Base-by-base conservation (phyloP, 2,797 vertebrate species). In the Fistularia tabacaria region DNA sequence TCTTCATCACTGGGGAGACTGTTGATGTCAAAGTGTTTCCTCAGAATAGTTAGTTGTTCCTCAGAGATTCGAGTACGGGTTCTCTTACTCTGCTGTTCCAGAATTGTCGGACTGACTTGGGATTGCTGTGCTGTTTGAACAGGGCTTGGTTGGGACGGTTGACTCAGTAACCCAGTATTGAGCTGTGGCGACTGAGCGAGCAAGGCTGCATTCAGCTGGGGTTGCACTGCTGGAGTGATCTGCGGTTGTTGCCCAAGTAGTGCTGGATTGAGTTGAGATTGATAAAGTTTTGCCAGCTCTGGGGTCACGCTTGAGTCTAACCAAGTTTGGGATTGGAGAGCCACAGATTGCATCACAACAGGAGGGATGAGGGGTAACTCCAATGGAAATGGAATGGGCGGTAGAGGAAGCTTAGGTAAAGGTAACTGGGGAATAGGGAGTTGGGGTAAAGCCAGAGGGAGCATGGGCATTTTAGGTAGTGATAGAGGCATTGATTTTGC, bases 11-110 rank as follows among this genome's bases (percentile, higher is more conserved):
- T 96, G 2, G 97, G 97, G 38, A 97, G 96, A 77, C 94, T 98
- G 88, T 97, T 99, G 62, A 99, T 99, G 82, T 99, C 96, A 76
- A 99, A 99, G 80, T 98, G 94, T 76, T 97, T 94, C 58, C 92
- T 86, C 15, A 99, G 84, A 69, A 99, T 90, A 62, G 88, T 85
- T 54, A 99, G 89, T 61, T 99, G 97, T 68, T 99, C 97, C 0
- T 99, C 97, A 0, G 97, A 95, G 82, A 99, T 98, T 43, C 97
- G 91, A 0, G 97, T 99, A 52, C 97, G 91, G 0, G 96, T 96
- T 82, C 97, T 90, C 85, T 97, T 99, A 83, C 93, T 91, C 77
- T 97, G 94, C 77, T 94, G 94, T 73, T 94, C 93, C 64, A 89
- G 81, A 54, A 93, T 84, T 60, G 93, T 88, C 7, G 94, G 92